These are phyloP conservation scores for Cromileptes altivelis DNA, from an alignment of 2,113 vertebrate genomes.

Conservation along the genomic window DNA sequence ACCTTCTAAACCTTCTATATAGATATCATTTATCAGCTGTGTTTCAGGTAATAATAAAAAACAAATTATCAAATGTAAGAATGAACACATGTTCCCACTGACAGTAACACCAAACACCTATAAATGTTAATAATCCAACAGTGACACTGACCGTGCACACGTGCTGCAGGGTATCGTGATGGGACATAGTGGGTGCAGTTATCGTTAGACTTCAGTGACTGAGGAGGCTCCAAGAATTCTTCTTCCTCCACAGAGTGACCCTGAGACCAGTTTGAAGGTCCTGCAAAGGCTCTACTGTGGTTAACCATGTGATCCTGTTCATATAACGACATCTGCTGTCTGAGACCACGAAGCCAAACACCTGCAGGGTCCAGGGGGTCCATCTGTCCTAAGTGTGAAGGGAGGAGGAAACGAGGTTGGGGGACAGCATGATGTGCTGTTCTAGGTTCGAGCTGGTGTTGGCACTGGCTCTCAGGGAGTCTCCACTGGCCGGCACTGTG, in stretches of 20 bases:
- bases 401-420: background rate
- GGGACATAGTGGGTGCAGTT: background rate
- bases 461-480: constrained; percentile 7
- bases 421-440: background rate
- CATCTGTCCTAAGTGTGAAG: background rate
- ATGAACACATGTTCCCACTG: background rate
- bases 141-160: constrained; percentile 23
- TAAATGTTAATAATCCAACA: background rate
- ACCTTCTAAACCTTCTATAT: too few species aligned
- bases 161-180: background rate
- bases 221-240: constrained; percentile 72
- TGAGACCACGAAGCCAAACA: background rate
- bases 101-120: background rate
- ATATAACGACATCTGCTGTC: background rate
- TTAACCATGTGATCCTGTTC: background rate
- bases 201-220: constrained; percentile 66
- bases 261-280: background rate
- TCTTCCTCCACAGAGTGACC: constrained; percentile 16
- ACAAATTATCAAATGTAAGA: background rate
- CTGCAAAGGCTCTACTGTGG: background rate
- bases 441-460: background rate
- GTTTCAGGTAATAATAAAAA: background rate
- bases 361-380: background rate
- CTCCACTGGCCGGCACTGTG: background rate
- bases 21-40: background rate